Evolutionary conservation across 2,113 vertebrate species (phyloP).

Genomic region (Gorsachius goisagi): DNA sequence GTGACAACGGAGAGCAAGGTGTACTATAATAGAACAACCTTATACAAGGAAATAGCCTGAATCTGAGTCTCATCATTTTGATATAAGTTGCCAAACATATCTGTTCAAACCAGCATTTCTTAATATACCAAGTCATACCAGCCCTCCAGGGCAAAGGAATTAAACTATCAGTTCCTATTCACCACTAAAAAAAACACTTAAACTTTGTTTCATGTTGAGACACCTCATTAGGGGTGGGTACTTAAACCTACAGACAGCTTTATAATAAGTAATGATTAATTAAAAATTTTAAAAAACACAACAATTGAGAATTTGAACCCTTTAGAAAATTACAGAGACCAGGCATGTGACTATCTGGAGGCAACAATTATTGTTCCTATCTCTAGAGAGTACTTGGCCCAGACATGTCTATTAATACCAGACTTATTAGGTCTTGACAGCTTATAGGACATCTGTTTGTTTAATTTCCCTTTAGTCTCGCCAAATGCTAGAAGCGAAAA

Average conservation of each 20-base stretch:
- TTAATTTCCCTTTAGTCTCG: conserved; percentile 45
- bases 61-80: not conserved
- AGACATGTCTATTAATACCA: conserved; percentile 72
- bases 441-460: conserved; percentile 52
- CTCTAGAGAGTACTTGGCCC: conserved; percentile 64
- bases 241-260: not conserved
- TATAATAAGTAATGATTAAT: conserved; percentile 13
- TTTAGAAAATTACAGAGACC: conserved; percentile 28
- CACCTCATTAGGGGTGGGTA: not conserved
- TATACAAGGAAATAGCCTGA: not conserved
- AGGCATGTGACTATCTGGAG: conserved; percentile 44
- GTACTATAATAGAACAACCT: not conserved
- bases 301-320: conserved; percentile 25
- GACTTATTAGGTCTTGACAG: conserved; percentile 72
- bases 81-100: not conserved
- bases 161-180: conserved; percentile 5
- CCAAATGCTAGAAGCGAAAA: conserved; percentile 58
- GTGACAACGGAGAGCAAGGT: not conserved
- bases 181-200: not conserved
- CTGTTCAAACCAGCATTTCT: conserved; percentile 12
- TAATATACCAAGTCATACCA: not conserved
- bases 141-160: conserved; percentile 1
- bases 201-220: conserved; percentile 7
- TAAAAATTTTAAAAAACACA: not conserved
- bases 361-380: conserved; percentile 65